phyloP scores from a whole-genome alignment of 1,140 invertebrate genomes.

The Ceratosolen solmsi region DNA sequence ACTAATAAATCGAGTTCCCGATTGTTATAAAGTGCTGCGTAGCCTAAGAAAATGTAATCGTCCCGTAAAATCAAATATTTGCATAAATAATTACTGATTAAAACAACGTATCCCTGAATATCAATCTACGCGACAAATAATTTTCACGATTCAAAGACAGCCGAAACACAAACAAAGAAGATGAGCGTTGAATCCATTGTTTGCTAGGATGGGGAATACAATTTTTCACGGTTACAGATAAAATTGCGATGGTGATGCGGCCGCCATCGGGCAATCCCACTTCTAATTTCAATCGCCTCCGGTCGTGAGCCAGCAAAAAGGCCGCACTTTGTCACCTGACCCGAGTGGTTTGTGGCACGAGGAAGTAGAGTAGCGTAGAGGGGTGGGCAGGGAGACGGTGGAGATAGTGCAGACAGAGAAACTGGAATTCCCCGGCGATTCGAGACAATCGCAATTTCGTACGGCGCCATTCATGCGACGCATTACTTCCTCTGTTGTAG shows the following conservation, averaged over 20 bases:
- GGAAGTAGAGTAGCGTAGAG: no score
- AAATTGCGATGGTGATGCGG: neutral
- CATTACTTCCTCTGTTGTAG: conserved; percentile 43
- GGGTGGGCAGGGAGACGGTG: neutral
- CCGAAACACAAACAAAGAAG: neutral
- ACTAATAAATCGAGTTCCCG: neutral
- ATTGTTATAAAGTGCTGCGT: neutral
- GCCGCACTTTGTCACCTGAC: neutral
- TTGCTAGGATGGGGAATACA: neutral
- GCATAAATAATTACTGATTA: neutral
- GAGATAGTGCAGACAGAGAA: neutral
- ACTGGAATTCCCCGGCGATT: neutral
- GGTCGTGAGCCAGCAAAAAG: neutral
- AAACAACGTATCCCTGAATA: neutral
- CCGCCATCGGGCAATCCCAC: neutral
- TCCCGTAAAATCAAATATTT: neutral
- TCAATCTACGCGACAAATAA: neutral
- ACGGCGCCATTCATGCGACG: neutral
- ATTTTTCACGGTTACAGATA: neutral
- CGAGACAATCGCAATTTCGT: conserved; percentile 24
- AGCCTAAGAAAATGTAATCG: neutral
- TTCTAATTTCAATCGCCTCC: neutral
- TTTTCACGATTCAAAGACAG: neutral
- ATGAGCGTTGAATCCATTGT: conserved; percentile 6
- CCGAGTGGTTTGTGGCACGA: no score